These are phyloP conservation scores for Hydropsyche tenuis DNA, from an alignment of 1,140 invertebrate genomes.

Conservation along the genomic window DNA sequence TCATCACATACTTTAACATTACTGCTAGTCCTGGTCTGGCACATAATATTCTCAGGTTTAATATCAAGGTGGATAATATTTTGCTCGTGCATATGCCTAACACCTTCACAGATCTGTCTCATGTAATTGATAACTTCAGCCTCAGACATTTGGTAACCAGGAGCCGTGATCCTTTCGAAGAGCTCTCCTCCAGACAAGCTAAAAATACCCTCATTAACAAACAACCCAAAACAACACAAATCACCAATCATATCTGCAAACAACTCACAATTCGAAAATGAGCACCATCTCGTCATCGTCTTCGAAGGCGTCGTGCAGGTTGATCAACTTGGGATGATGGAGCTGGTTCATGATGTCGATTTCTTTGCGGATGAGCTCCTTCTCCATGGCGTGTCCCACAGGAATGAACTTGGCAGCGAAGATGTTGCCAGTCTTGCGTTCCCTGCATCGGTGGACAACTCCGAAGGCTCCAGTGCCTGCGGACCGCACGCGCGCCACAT, in stretches of 20 bases:
- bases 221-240: constrained; percentile 72
- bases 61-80: constrained; percentile 98
- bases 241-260: background rate
- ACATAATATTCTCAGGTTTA: constrained; percentile 99
- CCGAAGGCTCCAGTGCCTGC: constrained; percentile 95
- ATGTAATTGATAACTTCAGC: constrained; percentile 99
- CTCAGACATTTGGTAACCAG: constrained; percentile 98
- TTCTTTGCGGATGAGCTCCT: constrained; percentile 96
- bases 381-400: constrained; percentile 93
- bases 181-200: constrained; percentile 97
- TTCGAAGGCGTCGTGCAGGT: constrained; percentile 98
- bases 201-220: constrained; percentile 62
- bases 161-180: constrained; percentile 97
- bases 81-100: constrained; percentile 99
- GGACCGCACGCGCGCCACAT: constrained; percentile 49
- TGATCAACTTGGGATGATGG: constrained; percentile 96
- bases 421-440: constrained; percentile 93
- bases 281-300: constrained; percentile 99
- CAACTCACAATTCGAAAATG: constrained; percentile 96
- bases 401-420: constrained; percentile 99
- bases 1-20: constrained; percentile 80
- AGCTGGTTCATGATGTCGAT: constrained; percentile 99
- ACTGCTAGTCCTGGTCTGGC: constrained; percentile 92
- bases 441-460: constrained; percentile 96
- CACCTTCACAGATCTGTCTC: constrained; percentile 97